phyloP scores from a whole-genome alignment of 2,113 vertebrate species.

The Oophaga pumilio region DNA sequence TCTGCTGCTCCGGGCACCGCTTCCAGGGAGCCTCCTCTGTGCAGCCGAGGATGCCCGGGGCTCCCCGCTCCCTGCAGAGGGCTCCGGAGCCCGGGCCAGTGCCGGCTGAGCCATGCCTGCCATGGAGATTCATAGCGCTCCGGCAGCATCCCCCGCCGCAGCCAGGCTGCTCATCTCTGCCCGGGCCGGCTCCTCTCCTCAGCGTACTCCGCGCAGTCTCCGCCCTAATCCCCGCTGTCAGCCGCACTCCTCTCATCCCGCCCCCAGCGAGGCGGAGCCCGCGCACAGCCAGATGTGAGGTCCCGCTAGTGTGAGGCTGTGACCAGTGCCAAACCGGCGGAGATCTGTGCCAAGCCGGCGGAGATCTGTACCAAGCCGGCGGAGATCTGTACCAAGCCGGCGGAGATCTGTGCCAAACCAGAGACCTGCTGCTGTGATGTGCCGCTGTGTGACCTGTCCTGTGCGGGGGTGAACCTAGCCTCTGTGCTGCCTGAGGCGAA shows the following conservation, averaged over 20 bases:
- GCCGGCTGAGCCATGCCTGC: conserved; percentile 32
- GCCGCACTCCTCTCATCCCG: conserved; percentile 33
- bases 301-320: too few relatives aligned
- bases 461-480: too few relatives aligned
- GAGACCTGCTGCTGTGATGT: too few relatives aligned
- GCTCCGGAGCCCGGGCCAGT: conserved; percentile 28
- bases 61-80: conserved; percentile 46
- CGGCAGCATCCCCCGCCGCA: conserved; percentile 57
- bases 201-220: conserved; percentile 19
- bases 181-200: not conserved
- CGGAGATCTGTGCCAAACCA: too few relatives aligned
- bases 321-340: too few relatives aligned
- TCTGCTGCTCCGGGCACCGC: not conserved
- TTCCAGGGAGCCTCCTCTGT: conserved; percentile 33
- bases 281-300: not conserved
- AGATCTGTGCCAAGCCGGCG: too few relatives aligned
- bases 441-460: too few relatives aligned
- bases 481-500: too few relatives aligned
- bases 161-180: conserved; percentile 68
- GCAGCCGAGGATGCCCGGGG: conserved; percentile 43
- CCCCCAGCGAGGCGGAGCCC: not conserved
- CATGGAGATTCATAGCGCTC: conserved; percentile 49
- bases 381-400: too few relatives aligned
- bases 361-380: too few relatives aligned
- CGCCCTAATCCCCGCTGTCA: conserved; percentile 47